phyloP scores from a whole-genome alignment of 2,888 invertebrate species.

The Rugalucina vietnamica region DNA sequence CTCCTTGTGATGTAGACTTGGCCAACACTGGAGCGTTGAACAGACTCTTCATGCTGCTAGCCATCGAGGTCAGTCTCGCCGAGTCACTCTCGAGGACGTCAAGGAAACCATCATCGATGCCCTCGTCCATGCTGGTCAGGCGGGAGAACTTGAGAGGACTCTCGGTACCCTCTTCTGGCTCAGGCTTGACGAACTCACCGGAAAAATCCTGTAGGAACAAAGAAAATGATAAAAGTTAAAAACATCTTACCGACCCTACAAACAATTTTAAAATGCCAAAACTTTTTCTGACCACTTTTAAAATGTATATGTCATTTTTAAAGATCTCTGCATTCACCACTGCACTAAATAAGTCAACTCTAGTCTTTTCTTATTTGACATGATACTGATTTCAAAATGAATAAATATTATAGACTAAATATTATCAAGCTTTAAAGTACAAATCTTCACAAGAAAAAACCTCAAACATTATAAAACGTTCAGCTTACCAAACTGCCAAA shows the following conservation, averaged over 20 bases:
- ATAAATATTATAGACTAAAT: no score
- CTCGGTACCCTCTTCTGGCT: conserved; percentile 43
- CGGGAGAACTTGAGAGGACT: conserved; percentile 70
- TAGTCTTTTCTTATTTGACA: no score
- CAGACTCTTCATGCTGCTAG: conserved; percentile 66
- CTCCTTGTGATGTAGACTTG: conserved; percentile 39
- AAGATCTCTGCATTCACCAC: no score
- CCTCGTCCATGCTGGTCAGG: conserved; percentile 68
- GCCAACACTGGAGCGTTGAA: conserved; percentile 74
- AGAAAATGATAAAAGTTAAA: no score
- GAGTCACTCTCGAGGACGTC: conserved; percentile 65
- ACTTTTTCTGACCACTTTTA: no score
- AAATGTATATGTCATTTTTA: no score
- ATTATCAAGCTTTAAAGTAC: no score
- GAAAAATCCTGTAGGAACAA: conserved; percentile 69
- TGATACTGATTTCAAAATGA: no score
- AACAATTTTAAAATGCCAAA: no score
- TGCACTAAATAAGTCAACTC: no score
- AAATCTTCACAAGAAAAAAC: no score
- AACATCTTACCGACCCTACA: no score
- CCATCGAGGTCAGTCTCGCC: conserved; percentile 35
- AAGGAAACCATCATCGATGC: conserved; percentile 79
- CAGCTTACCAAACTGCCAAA: conserved; percentile 61
- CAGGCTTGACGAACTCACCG: conserved; percentile 54
- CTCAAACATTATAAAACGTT: background rate